phyloP scores from a whole-genome alignment of 2,797 vertebrate genomes.

The Heteromormyrus szaboi region DNA sequence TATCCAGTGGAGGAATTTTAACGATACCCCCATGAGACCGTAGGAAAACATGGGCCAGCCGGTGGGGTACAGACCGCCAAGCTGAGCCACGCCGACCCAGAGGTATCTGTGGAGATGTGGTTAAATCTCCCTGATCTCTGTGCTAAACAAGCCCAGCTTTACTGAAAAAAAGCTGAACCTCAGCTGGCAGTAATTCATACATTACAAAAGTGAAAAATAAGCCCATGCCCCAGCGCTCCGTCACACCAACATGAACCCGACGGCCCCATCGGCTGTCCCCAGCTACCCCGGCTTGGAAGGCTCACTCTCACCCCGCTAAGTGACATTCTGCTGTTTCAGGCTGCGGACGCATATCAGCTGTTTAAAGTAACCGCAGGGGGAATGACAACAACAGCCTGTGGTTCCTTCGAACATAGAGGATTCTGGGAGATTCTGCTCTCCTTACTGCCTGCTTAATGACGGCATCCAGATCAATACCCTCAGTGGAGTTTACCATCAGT shows the following conservation, averaged over 20 bases:
- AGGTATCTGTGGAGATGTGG: conserved; percentile 17
- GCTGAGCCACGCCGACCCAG: conserved; percentile 21
- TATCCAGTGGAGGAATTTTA: conserved; percentile 13
- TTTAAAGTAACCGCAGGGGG: not conserved
- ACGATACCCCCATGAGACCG: not conserved
- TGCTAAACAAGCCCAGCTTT: conserved; percentile 13
- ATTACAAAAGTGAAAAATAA: conserved; percentile 6
- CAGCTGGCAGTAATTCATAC: conserved; percentile 12
- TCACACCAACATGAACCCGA: conserved; percentile 11
- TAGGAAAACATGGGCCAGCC: conserved; percentile 16
- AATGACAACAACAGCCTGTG: not conserved
- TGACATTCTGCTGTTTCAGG: conserved; percentile 17
- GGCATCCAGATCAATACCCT: not conserved
- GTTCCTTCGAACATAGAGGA: not conserved
- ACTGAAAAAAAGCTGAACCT: not conserved
- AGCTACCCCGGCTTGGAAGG: not conserved
- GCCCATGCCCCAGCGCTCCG: not conserved
- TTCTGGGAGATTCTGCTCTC: not conserved
- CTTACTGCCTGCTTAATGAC: not conserved
- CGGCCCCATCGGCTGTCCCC: not conserved
- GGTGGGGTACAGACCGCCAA: conserved; percentile 20
- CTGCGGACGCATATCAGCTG: not conserved
- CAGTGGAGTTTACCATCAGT: not conserved
- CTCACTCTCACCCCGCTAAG: conserved; percentile 12
- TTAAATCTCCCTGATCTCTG: conserved; percentile 7